Conservation (phyloP, 2,113 vertebrate species). For the Gambusia holbrooki region DNA sequence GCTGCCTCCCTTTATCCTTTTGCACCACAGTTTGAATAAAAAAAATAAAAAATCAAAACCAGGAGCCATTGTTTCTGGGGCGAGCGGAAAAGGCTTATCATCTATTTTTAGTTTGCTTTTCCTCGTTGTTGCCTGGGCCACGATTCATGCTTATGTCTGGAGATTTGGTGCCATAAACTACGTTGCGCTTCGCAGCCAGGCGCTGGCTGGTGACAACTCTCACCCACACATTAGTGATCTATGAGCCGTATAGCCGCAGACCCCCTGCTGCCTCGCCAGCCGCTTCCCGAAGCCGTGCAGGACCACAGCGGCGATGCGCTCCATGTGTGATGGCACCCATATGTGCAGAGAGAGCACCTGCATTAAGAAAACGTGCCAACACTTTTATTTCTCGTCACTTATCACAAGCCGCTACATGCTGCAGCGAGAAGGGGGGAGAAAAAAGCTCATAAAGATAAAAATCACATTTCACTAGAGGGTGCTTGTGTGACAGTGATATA, state of each 20-base stretch:
- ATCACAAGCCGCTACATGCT: conserved; percentile 59
- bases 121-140: conserved; percentile 70
- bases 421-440: conserved; percentile 13
- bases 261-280: conserved; percentile 45
- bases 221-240: conserved; percentile 73
- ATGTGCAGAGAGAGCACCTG: conserved; percentile 51
- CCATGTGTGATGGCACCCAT: conserved; percentile 49
- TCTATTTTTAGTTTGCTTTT: conserved; percentile 74
- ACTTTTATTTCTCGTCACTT: conserved; percentile 64
- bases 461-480: conserved; percentile 79
- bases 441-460: conserved; percentile 76
- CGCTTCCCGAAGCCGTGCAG: conserved; percentile 27
- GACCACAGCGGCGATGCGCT: conserved; percentile 49
- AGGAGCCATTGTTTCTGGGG: conserved; percentile 69
- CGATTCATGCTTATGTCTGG: conserved; percentile 60
- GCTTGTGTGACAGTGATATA: conserved; percentile 77
- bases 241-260: conserved; percentile 50
- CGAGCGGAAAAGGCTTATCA: conserved; percentile 56
- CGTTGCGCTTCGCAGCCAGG: conserved; percentile 57
- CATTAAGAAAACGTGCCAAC: conserved; percentile 59
- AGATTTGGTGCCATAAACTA: conserved; percentile 65
- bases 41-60: conserved; percentile 36
- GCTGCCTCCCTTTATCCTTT: conserved; percentile 30
- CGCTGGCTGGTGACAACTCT: conserved; percentile 68
- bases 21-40: conserved; percentile 25